A percentile compares a stretch with the other conserved stretches of the same genome.
These are phyloP conservation scores for Rhopalosiphum maidis DNA, from an alignment of 1,140 invertebrate species.

Conservation along the genomic window DNA sequence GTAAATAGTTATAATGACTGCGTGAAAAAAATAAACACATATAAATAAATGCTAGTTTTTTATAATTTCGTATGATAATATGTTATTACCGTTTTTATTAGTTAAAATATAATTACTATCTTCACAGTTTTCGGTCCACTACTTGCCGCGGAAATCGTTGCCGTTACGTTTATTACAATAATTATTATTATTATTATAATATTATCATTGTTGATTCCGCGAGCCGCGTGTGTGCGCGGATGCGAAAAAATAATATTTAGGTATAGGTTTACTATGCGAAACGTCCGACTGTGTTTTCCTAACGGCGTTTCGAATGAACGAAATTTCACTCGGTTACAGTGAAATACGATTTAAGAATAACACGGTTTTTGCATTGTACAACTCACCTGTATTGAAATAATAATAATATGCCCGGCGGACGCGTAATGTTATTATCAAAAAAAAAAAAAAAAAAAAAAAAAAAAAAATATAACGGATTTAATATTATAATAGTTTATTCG, in stretches of 20 bases:
- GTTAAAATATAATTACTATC: conserved; percentile 27
- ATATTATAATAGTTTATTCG: not conserved
- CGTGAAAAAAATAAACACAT: not conserved
- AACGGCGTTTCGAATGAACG: not conserved
- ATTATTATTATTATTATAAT: not conserved
- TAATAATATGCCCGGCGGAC: not conserved
- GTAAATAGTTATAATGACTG: conserved; percentile 32
- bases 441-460: not conserved
- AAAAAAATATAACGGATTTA: not conserved
- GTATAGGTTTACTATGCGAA: not conserved
- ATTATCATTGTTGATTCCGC: not conserved
- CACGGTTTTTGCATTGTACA: not conserved
- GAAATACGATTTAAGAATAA: not conserved
- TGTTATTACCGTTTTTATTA: conserved; percentile 36
- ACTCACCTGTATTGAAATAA: not conserved
- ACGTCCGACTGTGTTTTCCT: not conserved
- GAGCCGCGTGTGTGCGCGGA: not conserved
- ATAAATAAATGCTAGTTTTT: not conserved
- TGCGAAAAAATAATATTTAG: not conserved
- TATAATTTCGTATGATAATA: not conserved
- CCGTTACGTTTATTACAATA: not conserved
- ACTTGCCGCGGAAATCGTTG: not conserved
- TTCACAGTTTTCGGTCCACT: not conserved
- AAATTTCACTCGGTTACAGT: not conserved
- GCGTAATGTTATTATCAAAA: not conserved